Conservation (phyloP, 2,888 invertebrate species). For the Bhutanitis thaidina region DNA sequence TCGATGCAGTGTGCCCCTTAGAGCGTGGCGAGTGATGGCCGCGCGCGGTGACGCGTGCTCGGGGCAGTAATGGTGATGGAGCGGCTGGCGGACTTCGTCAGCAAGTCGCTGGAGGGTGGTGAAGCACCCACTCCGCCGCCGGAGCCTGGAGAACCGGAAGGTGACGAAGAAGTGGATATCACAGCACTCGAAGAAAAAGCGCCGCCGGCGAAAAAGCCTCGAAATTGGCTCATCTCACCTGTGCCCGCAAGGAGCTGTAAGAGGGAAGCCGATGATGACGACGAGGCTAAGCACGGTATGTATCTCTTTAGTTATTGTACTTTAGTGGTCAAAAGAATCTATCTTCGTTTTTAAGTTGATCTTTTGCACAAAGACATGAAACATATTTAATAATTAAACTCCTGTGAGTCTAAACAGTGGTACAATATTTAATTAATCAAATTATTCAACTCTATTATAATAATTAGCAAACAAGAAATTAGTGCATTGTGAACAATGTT, state of each 20-base stretch:
- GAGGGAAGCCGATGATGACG: conserved; percentile 57
- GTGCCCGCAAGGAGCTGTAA: conserved; percentile 59
- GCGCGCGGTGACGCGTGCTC: conserved; percentile 61
- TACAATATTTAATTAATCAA: too few relatives aligned
- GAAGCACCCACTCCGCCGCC: conserved; percentile 71
- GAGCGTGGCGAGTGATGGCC: conserved; percentile 61
- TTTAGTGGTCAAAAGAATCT: too few relatives aligned
- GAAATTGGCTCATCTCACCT: conserved; percentile 74
- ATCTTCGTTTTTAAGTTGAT: too few relatives aligned
- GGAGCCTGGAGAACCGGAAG: conserved; percentile 67
- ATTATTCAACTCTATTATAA: too few relatives aligned
- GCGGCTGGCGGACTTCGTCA: conserved; percentile 94
- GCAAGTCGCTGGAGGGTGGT: conserved; percentile 89
- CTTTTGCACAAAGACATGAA: too few relatives aligned
- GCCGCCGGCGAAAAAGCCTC: conserved; percentile 59
- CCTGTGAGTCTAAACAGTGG: too few relatives aligned
- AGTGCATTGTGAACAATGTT: too few relatives aligned
- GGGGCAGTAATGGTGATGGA: conserved; percentile 85
- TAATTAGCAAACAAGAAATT: too few relatives aligned
- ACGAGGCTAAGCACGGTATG: conserved; percentile 68
- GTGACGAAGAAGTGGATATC: conserved; percentile 69
- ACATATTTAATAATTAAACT: too few relatives aligned
- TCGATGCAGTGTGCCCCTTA: conserved; percentile 54
- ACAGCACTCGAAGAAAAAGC: conserved; percentile 68
- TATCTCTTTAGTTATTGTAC: neutral